A percentile compares a stretch with the other conserved stretches of the same genome.
Conservation (phyloP, 2,113 vertebrate species). For the Zapornia atra region DNA sequence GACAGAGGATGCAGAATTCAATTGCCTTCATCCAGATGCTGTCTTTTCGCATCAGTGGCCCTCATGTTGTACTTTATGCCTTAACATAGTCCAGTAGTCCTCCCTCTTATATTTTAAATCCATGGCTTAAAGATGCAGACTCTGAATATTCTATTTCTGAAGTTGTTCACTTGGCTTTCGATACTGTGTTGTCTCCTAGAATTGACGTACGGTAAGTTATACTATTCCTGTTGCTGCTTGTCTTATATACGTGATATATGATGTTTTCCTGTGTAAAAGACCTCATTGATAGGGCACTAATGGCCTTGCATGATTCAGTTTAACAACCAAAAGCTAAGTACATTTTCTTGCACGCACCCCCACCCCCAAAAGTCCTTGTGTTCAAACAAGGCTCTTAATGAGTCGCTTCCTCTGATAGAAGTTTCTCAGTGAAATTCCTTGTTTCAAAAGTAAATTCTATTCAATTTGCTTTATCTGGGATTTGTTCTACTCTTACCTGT, state of each 20-base stretch:
- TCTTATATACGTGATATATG: background rate
- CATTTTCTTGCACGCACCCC: background rate
- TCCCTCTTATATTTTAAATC: background rate
- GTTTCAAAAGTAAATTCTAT: background rate
- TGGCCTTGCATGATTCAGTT: background rate
- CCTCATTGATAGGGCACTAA: background rate
- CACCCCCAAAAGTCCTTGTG: accelerated
- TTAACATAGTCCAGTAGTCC: background rate
- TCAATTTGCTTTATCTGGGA: background rate
- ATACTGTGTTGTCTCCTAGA: background rate
- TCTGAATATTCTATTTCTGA: background rate
- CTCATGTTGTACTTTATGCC: background rate
- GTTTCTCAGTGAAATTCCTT: background rate
- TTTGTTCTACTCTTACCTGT: background rate
- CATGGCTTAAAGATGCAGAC: background rate
- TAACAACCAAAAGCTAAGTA: background rate
- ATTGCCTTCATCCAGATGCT: background rate
- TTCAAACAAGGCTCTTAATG: background rate
- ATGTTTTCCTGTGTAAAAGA: background rate
- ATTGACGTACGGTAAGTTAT: background rate
- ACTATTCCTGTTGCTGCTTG: background rate
- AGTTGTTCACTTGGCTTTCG: background rate
- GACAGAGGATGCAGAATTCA: background rate
- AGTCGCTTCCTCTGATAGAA: background rate
- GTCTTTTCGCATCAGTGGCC: background rate